Evolutionary conservation across 2,888 invertebrate species (phyloP).

Genomic region (Luperina nickerlii): DNA sequence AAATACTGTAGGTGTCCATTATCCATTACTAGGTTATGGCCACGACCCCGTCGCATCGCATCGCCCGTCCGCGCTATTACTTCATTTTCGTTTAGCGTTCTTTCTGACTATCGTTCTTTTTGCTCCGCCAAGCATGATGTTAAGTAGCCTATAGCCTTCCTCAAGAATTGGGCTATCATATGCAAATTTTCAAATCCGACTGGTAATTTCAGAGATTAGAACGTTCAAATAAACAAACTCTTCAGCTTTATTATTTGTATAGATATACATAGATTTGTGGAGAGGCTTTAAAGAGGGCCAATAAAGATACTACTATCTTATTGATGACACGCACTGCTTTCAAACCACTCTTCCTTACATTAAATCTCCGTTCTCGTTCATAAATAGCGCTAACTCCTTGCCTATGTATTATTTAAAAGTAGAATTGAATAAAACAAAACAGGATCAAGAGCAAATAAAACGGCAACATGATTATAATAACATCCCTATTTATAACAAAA

Average conservation of each 20-base stretch:
- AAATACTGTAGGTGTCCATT: not conserved
- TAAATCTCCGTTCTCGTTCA: not conserved
- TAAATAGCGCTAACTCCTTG: not conserved
- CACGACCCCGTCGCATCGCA: not conserved
- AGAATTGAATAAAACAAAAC: constrained; percentile 8
- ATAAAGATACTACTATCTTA: not conserved
- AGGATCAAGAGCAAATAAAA: constrained; percentile 5
- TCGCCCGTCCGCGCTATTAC: not conserved
- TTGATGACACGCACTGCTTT: not conserved
- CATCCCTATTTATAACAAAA: constrained; percentile 34
- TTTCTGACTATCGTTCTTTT: no score
- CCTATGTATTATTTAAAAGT: not conserved
- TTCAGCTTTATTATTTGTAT: no score
- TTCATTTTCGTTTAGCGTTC: no score
- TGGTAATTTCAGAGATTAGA: no score
- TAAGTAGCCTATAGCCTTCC: no score
- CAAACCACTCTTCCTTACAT: not conserved
- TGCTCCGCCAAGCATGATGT: no score
- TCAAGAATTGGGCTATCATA: no score
- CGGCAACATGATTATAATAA: constrained; percentile 8
- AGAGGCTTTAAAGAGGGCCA: not conserved
- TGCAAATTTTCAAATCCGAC: no score
- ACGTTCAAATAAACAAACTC: no score
- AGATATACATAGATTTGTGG: no score
- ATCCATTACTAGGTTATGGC: not conserved